A percentile compares a stretch with the other conserved stretches of the same genome.
These are phyloP conservation scores for Chrysomela aeneicollis DNA, from an alignment of 2,888 invertebrate genomes.

Conservation along the genomic window DNA sequence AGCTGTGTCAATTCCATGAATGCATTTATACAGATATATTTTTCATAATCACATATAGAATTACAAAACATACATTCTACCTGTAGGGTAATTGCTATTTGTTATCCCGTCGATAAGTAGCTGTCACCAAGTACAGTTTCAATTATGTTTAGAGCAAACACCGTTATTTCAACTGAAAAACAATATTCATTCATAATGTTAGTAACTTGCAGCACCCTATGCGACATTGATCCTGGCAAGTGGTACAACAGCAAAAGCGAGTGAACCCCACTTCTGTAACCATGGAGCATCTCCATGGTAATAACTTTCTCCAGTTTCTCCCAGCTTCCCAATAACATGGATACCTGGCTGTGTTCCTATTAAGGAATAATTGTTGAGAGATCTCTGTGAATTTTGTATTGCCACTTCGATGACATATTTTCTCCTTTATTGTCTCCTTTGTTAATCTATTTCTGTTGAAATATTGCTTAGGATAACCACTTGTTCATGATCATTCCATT, in stretches of 20 bases:
- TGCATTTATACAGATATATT: too few relatives aligned
- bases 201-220: not conserved
- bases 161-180: too few relatives aligned
- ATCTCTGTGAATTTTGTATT: constrained; percentile 26
- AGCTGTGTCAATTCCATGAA: too few relatives aligned
- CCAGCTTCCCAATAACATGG: constrained; percentile 37
- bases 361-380: constrained; percentile 33
- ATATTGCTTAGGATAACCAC: not conserved
- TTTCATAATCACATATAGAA: too few relatives aligned
- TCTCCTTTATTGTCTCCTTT: constrained; percentile 1
- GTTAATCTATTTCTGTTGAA: not conserved
- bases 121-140: too few relatives aligned
- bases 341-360: constrained; percentile 34
- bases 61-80: too few relatives aligned
- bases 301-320: constrained; percentile 54
- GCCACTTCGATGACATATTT: constrained; percentile 13
- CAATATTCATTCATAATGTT: not conserved
- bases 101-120: too few relatives aligned
- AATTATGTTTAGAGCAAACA: too few relatives aligned
- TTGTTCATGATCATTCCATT: too few relatives aligned
- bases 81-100: too few relatives aligned
- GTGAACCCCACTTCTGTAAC: constrained; percentile 55
- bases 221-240: constrained; percentile 41
- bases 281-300: constrained; percentile 60
- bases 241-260: constrained; percentile 52